Base-by-base conservation (phyloP, 1,140 invertebrate species). In the Galleria mellonella region DNA sequence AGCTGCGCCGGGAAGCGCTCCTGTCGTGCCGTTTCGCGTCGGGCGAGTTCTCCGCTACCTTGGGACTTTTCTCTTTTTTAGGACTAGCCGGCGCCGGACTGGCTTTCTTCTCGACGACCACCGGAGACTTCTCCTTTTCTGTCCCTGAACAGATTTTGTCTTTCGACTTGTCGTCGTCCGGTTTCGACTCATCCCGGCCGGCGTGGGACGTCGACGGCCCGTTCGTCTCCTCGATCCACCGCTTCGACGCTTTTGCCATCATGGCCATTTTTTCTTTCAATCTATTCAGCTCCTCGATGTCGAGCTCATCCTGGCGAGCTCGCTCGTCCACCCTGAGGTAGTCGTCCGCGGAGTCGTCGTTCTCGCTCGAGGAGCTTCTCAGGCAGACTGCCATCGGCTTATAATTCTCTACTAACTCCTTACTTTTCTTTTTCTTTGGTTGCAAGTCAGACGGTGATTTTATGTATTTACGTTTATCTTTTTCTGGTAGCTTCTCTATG, bases 251-350 rank as follows among this genome's bases (percentile, higher is more conserved):
- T 52, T 81, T 83, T n/a, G 83, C 77, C 56, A 83, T 72, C 51
- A 77, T 70, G 15, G 76, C 65, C 14, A 86, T 33, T 46, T 65
- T 71, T 36, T 76, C 72, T 31, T 82, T 83, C 17, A 86, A 48
- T 37, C 89, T 87, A 56, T 90, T 89, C 39, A 93, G 65, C 51
- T 92, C 91, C 48, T 88, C 87, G 15, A 90, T 59, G 49, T 92
- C 91, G 39, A 57, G 49, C 10, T 86, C 77, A 7, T 86, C 75
- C 35, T 84, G 83, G 4, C 59, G 57, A 9, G 44, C 72, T n/a
- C 66, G 52, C 12, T 87, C 83, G 11, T 83, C 71, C 32, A 86
- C 70, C 6, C 78, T 72, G 3, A 78, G 15, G 31, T 69, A 70
- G 28, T 74, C 69, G 5, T 67, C 70, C n/a, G 90, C 88, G 3